A percentile compares a stretch with the other conserved stretches of the same genome.
Evolutionary conservation across 2,888 invertebrate genomes (phyloP).

Genomic region (Caenorhabditis sulstoni): DNA sequence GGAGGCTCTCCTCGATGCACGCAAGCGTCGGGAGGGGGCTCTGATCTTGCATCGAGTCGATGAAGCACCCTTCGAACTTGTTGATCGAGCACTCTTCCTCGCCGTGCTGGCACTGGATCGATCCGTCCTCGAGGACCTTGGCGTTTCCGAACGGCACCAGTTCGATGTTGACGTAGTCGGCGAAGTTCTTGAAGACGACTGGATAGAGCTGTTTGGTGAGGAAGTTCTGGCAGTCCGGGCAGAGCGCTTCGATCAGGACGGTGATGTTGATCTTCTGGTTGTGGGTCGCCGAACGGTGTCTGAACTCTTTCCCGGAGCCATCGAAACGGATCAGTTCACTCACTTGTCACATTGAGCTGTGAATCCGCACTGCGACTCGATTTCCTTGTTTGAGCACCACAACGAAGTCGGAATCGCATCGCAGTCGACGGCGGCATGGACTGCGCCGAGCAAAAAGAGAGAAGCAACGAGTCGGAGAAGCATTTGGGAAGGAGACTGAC

Average conservation of each 20-base stretch:
- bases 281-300: conserved; percentile 56
- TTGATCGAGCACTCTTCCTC: conserved; percentile 76
- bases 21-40: conserved; percentile 68
- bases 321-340: not conserved
- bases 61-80: conserved; percentile 73
- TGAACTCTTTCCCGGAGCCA: not conserved
- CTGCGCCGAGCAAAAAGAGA: conserved; percentile 30
- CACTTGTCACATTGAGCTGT: conserved; percentile 61
- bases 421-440: conserved; percentile 53
- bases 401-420: conserved; percentile 66
- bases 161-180: conserved; percentile 74
- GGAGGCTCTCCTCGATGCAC: conserved; percentile 68
- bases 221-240: conserved; percentile 76
- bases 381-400: conserved; percentile 68
- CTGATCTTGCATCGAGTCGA: conserved; percentile 68
- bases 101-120: conserved; percentile 77
- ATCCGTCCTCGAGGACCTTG: conserved; percentile 66
- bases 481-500: conserved; percentile 21
- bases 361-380: conserved; percentile 70
- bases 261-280: conserved; percentile 71
- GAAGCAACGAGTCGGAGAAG: conserved; percentile 27
- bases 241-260: conserved; percentile 71
- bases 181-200: conserved; percentile 69
- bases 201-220: conserved; percentile 70
- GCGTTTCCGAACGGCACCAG: conserved; percentile 80